These are phyloP conservation scores for Phanerotoma sp. DNA, from an alignment of 2,888 invertebrate species.

Conservation along the genomic window DNA sequence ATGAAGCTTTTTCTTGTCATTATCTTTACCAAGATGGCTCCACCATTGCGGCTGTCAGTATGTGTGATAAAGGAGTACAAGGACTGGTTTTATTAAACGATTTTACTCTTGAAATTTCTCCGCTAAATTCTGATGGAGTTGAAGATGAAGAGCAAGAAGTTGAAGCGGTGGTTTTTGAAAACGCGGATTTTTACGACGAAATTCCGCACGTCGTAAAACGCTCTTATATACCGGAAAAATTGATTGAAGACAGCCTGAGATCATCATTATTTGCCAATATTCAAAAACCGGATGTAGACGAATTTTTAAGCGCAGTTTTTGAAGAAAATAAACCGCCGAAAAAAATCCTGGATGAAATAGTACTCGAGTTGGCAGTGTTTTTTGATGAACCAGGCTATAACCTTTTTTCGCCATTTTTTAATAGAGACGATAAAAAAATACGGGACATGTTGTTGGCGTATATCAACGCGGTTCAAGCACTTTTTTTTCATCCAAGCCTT, in stretches of 20 bases:
- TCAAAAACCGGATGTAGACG: slow-evolving; percentile 29
- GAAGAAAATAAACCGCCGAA: slow-evolving; percentile 9
- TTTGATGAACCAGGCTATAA: slow-evolving; percentile 74
- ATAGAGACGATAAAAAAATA: slow-evolving; percentile 66
- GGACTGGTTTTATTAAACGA: slow-evolving; percentile 70
- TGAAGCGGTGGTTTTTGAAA: slow-evolving; percentile 1
- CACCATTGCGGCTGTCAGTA: slow-evolving; percentile 68
- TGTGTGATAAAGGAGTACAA: slow-evolving; percentile 67
- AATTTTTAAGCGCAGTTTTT: slow-evolving; percentile 5
- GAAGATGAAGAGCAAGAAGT: too few relatives aligned
- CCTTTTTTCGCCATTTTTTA: slow-evolving; percentile 69
- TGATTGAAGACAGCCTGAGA: too few relatives aligned
- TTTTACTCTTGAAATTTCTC: slow-evolving; percentile 70
- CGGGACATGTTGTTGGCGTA: slow-evolving; percentile 78
- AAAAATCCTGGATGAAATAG: slow-evolving; percentile 55
- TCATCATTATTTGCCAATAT: slow-evolving; percentile 30
- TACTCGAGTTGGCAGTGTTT: slow-evolving; percentile 73
- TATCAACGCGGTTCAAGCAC: slow-evolving; percentile 76
- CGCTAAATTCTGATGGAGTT: too few relatives aligned
- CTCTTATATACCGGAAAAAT: slow-evolving; percentile 55
- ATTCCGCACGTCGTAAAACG: slow-evolving; percentile 64
- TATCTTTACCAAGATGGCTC: slow-evolving; percentile 65
- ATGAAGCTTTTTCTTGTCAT: slow-evolving; percentile 61
- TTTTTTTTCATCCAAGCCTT: slow-evolving; percentile 76
- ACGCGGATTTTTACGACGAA: slow-evolving; percentile 25